phyloP scores from a whole-genome alignment of 2,797 vertebrate species.

The Naso thynnoides region DNA sequence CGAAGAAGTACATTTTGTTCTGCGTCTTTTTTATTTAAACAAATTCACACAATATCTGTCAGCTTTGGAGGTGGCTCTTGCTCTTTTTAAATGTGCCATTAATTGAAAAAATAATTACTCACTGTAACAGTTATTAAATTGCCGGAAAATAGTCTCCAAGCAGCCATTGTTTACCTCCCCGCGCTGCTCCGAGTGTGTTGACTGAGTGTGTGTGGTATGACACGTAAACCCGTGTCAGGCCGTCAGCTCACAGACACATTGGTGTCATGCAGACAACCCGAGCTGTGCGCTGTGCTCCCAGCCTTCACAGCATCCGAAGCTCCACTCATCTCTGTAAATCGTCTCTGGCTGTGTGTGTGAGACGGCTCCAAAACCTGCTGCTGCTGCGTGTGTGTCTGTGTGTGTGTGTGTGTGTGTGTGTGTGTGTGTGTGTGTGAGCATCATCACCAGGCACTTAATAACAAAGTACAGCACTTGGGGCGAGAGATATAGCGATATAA shows the following conservation, averaged over 20 bases:
- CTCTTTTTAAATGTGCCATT: conserved; percentile 18
- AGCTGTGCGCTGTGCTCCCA: conserved; percentile 63
- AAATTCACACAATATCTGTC: conserved; percentile 12
- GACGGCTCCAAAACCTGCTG: conserved; percentile 58
- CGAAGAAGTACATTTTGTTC: conserved; percentile 21
- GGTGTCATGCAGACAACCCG: conserved; percentile 73
- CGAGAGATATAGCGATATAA: conserved; percentile 65
- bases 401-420: conserved; percentile 7
- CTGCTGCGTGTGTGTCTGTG: conserved; percentile 25
- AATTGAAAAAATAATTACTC: conserved; percentile 55
- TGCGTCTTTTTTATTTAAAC: conserved; percentile 21
- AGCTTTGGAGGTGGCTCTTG: conserved; percentile 24
- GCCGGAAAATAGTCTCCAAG: conserved; percentile 26
- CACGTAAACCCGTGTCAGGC: conserved; percentile 75
- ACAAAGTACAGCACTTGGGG: conserved; percentile 64
- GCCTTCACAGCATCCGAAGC: conserved; percentile 63
- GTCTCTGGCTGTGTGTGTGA: conserved; percentile 72
- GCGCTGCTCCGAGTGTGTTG: conserved; percentile 49
- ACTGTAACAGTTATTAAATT: conserved; percentile 28
- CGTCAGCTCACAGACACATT: conserved; percentile 76
- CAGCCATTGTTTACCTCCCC: conserved; percentile 68
- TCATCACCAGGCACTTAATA: conserved; percentile 68
- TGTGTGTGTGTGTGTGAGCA: neutral
- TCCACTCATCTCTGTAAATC: conserved; percentile 72
- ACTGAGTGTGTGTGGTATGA: conserved; percentile 65